These are phyloP conservation scores for Drosophila lini DNA, from an alignment of 1,140 invertebrate genomes.

Conservation along the genomic window DNA sequence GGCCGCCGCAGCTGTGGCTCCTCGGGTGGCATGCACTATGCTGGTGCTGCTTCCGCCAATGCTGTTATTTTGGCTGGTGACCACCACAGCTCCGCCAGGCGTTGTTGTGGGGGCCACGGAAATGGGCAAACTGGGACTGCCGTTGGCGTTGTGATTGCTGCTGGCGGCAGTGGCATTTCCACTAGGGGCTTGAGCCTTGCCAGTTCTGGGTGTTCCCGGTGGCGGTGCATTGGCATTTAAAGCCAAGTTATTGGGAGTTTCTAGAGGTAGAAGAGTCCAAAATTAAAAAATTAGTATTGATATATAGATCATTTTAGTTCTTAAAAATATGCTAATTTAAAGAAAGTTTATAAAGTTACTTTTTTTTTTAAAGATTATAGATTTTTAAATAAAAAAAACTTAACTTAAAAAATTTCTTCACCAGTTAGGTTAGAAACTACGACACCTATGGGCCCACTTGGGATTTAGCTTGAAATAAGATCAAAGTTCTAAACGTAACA, in stretches of 20 bases:
- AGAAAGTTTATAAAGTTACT: too few relatives aligned
- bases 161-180: conserved; percentile 6
- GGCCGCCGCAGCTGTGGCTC: conserved; percentile 67
- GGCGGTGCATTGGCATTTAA: conserved; percentile 23
- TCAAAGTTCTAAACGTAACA: too few relatives aligned
- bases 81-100: conserved; percentile 33
- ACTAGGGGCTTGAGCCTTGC: conserved; percentile 46
- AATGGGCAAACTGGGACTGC: conserved; percentile 29
- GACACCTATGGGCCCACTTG: neutral
- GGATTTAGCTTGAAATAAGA: neutral
- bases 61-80: conserved; percentile 30
- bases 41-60: conserved; percentile 20
- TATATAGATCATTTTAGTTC: neutral
- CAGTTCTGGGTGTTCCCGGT: conserved; percentile 19
- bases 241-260: conserved; percentile 39
- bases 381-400: neutral
- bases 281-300: neutral
- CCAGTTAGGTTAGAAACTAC: neutral
- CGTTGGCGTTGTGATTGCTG: conserved; percentile 42
- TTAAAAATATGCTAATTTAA: neutral
- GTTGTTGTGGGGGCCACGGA: conserved; percentile 26
- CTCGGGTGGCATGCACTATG: conserved; percentile 69
- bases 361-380: neutral
- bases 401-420: neutral
- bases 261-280: conserved; percentile 11